Percentiles rank a stretch among this genome's conserved stretches.
phyloP scores from a whole-genome alignment of 2,113 vertebrate species.

The Rutilus rutilus region DNA sequence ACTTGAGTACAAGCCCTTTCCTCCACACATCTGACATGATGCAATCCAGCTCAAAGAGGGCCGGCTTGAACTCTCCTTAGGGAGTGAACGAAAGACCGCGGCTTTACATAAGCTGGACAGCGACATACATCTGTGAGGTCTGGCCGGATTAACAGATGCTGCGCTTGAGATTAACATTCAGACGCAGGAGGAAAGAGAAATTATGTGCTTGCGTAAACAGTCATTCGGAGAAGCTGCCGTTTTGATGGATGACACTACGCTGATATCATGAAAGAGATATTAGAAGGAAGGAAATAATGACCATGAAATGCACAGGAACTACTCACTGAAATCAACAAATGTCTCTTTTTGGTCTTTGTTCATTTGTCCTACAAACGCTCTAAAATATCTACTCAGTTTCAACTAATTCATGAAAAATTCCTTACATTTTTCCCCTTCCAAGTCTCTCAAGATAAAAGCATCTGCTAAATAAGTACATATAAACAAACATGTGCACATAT shows the following conservation, averaged over 20 bases:
- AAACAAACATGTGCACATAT: neutral
- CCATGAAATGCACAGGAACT: neutral
- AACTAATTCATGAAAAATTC: neutral
- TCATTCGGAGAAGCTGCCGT: neutral
- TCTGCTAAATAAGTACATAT: neutral
- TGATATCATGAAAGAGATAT: neutral
- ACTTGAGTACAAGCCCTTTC: slow-evolving; percentile 37
- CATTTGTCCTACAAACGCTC: neutral
- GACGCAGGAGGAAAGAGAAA: neutral
- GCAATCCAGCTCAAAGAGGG: slow-evolving; percentile 45
- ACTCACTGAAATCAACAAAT: neutral
- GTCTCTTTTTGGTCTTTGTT: neutral
- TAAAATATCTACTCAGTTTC: neutral
- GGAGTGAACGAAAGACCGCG: neutral
- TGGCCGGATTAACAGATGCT: slow-evolving; percentile 1
- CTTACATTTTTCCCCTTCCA: neutral
- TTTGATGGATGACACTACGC: neutral
- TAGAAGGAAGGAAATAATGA: neutral
- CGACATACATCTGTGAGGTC: neutral
- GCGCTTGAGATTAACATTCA: slow-evolving; percentile 15
- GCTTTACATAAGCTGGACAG: slow-evolving; percentile 45
- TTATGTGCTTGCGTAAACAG: neutral
- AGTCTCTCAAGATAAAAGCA: too few species aligned
- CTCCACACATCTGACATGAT: slow-evolving; percentile 39
- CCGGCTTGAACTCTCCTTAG: slow-evolving; percentile 41